Base-by-base conservation (phyloP, 1,140 invertebrate genomes). In the Maniola jurtina region DNA sequence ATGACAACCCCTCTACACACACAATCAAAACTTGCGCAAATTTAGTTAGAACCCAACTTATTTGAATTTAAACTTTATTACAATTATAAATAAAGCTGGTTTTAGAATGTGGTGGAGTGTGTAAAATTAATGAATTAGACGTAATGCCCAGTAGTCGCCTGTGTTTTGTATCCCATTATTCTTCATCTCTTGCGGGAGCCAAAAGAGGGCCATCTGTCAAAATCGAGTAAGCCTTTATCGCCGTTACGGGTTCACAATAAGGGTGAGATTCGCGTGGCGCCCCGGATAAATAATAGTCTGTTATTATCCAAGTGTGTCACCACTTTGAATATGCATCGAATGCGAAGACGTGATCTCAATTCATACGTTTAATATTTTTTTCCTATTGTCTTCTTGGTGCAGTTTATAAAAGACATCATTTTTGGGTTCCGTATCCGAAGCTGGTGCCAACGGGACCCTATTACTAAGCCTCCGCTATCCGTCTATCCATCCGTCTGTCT, bases 61-160 rank as follows among this genome's bases (percentile, higher is more conserved):
- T 61, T 64, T 62, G 9, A 76, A 76, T 67, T 65, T 71, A 10
- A 56, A 80, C 79, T 71, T 65, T 75, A 78, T 62, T 52, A 7
- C 8, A 7, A 11, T 15, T 45, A 25, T 13, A 55, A 5, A 68
- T 76, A 83, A 66, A 58, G 72, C 77, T 50, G 8, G 38, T 45
- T 77, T 76, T 81, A 5, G 45, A 14, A 52, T 72, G 64, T 38
- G 9, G 6, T 55, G 38, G 54, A 54, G 58, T 70, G 72, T 81
- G 79, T 85, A 83, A 88, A 83, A 86, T 81, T 86, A 89, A 87
- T 85, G 81, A 88, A 90, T 90, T 88, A 86, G 78, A 79, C 83
- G 80, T 86, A 85, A 88, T 86, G 83, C 81, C 76, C 78, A 77
- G 83, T 84, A 86, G 83, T 84, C 81, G 81, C 75, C 70, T 68